These are phyloP conservation scores for Thymallus thymallus DNA, from an alignment of 2,113 vertebrate species.

Conservation along the genomic window DNA sequence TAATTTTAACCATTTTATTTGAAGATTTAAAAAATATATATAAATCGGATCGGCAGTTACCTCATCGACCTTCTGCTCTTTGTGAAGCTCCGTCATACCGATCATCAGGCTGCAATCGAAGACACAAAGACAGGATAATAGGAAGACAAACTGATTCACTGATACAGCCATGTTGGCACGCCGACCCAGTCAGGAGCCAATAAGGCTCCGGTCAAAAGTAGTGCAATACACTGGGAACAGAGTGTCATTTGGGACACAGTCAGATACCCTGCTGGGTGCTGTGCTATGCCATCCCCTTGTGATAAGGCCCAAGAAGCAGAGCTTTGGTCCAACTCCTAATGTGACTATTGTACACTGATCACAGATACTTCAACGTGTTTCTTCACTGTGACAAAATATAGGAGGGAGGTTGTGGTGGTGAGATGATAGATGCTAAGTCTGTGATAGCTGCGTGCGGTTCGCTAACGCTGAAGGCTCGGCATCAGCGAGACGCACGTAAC, in stretches of 20 bases:
- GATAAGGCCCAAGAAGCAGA: slow-evolving; percentile 1
- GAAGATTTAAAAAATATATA: not conserved
- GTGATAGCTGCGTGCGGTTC: too few relatives aligned
- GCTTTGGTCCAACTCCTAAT: not conserved
- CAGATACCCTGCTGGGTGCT: not conserved
- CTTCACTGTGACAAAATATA: not conserved
- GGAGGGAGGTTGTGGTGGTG: not conserved
- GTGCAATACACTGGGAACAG: too few relatives aligned
- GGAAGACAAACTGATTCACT: slow-evolving; percentile 27
- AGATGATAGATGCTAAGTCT: too few relatives aligned
- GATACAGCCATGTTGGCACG: slow-evolving; percentile 7
- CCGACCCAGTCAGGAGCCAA: not conserved
- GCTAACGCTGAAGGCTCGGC: too few relatives aligned
- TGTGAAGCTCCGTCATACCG: slow-evolving; percentile 89
- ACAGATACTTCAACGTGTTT: not conserved
- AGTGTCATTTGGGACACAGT: too few relatives aligned
- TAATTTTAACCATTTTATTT: not conserved
- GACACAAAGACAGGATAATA: slow-evolving; percentile 3
- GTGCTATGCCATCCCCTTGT: slow-evolving; percentile 28
- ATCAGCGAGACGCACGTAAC: too few relatives aligned
- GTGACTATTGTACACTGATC: not conserved
- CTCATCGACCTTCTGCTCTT: slow-evolving; percentile 91
- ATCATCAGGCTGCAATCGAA: slow-evolving; percentile 85
- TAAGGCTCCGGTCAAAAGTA: not conserved
- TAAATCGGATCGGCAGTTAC: slow-evolving; percentile 65